phyloP scores from a whole-genome alignment of 2,888 invertebrate genomes.

The Athalia rosae region DNA sequence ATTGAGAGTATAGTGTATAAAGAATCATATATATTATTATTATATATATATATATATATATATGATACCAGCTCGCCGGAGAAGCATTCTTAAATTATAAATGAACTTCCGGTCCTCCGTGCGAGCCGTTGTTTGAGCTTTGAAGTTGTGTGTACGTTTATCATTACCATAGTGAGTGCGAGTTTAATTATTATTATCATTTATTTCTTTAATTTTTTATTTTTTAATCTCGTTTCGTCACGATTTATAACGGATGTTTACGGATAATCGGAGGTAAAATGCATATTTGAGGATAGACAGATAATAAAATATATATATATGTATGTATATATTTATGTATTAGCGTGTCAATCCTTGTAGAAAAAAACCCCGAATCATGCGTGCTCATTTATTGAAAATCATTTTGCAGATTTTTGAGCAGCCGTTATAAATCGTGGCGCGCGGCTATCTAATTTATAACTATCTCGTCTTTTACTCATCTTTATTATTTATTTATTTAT shows the following conservation, averaged over 20 bases:
- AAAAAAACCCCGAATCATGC: conserved; percentile 37
- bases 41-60: conserved; percentile 60
- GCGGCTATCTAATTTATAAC: conserved; percentile 41
- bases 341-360: conserved; percentile 2
- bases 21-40: conserved; percentile 48
- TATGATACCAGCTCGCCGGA: conserved; percentile 72
- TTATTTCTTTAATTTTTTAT: not conserved
- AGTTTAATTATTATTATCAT: conserved; percentile 27
- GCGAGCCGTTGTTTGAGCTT: conserved; percentile 73
- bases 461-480: conserved; percentile 34
- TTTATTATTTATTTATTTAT: not conserved
- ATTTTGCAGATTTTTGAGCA: conserved; percentile 13
- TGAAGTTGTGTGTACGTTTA: conserved; percentile 67
- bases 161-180: conserved; percentile 41
- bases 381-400: conserved; percentile 22
- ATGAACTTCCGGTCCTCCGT: conserved; percentile 70
- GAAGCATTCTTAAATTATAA: conserved; percentile 65
- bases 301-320: too few species aligned
- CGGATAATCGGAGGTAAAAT: conserved; percentile 34
- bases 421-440: conserved; percentile 43
- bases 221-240: conserved; percentile 36
- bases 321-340: too few species aligned
- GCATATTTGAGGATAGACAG: conserved; percentile 20
- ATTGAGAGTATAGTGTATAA: conserved; percentile 49
- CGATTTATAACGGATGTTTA: conserved; percentile 38